These are phyloP conservation scores for Oryzias curvinotus DNA, from an alignment of 2,113 vertebrate species.

Conservation along the genomic window DNA sequence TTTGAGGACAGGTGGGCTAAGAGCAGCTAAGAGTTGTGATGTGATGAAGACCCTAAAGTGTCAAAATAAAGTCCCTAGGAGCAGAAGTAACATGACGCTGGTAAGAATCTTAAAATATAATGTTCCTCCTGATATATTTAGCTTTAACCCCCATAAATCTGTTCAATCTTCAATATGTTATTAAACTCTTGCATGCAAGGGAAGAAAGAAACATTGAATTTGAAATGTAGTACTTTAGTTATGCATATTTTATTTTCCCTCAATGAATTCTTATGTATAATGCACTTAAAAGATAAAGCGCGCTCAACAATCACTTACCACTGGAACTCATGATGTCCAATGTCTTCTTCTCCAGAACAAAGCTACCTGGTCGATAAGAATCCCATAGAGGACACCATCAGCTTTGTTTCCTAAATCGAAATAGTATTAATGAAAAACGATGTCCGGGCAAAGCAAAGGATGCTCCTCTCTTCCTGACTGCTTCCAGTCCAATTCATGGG, in stretches of 20 bases:
- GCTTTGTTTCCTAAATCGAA: conserved; percentile 36
- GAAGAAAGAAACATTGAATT: no score
- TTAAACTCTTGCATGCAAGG: no score
- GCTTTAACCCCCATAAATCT: conserved; percentile 23
- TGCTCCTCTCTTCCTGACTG: conserved; percentile 37
- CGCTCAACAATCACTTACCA: conserved; percentile 73
- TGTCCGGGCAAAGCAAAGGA: conserved; percentile 38
- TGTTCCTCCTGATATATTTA: conserved; percentile 33
- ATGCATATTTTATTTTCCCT: no score
- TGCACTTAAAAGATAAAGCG: conserved; percentile 21
- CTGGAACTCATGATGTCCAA: conserved; percentile 78
- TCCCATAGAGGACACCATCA: conserved; percentile 58
- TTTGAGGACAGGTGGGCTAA: conserved; percentile 31
- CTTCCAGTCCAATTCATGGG: conserved; percentile 30
- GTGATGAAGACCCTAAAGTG: conserved; percentile 1
- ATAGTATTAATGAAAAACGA: conserved; percentile 1
- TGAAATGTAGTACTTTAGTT: no score
- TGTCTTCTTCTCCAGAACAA: conserved; percentile 62
- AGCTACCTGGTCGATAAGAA: conserved; percentile 46
- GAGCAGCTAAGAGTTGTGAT: conserved; percentile 6
- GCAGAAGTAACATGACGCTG: conserved; percentile 22
- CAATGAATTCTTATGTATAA: no score
- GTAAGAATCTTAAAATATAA: conserved; percentile 43
- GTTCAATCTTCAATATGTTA: no score
- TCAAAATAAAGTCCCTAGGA: conserved; percentile 4